Conservation (phyloP, 2,113 vertebrate genomes). For the Tragelaphus buxtoni region DNA sequence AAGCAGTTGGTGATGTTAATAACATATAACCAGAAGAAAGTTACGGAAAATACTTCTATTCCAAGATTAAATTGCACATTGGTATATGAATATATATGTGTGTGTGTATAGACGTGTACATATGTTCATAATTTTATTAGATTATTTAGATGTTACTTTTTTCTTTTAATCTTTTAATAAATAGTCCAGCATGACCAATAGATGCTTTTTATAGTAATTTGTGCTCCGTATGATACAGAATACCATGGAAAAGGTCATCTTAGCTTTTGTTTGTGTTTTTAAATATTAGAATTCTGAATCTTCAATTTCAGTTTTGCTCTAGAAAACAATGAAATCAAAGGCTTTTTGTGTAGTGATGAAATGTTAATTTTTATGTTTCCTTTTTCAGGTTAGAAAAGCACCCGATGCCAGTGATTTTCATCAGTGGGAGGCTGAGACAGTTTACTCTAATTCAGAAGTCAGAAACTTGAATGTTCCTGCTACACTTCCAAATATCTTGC, state of each 20-base stretch:
- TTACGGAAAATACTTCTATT: conserved; percentile 10
- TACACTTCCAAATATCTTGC: conserved; percentile 55
- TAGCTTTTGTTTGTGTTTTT: conserved; percentile 32
- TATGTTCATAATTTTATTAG: not conserved
- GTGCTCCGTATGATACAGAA: not conserved
- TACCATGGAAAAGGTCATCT: not conserved
- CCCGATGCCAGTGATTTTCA: conserved; percentile 58
- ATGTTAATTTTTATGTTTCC: conserved; percentile 16
- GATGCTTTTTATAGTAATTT: not conserved
- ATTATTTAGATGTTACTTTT: not conserved
- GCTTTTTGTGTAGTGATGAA: not conserved
- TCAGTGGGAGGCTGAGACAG: conserved; percentile 39
- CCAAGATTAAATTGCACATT: conserved; percentile 5
- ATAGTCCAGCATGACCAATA: not conserved
- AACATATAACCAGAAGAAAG: not conserved
- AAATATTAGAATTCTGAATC: conserved; percentile 17
- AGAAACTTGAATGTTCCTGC: conserved; percentile 71
- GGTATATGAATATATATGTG: not conserved
- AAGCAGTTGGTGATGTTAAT: not conserved
- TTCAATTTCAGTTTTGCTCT: conserved; percentile 10
- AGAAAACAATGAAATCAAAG: conserved; percentile 38
- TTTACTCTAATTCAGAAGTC: conserved; percentile 68
- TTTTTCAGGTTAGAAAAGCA: conserved; percentile 81
- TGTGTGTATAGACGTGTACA: not conserved
- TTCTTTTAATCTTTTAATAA: not conserved